These are phyloP conservation scores for Merodon equestris DNA, from an alignment of 2,888 invertebrate genomes.

Conservation along the genomic window DNA sequence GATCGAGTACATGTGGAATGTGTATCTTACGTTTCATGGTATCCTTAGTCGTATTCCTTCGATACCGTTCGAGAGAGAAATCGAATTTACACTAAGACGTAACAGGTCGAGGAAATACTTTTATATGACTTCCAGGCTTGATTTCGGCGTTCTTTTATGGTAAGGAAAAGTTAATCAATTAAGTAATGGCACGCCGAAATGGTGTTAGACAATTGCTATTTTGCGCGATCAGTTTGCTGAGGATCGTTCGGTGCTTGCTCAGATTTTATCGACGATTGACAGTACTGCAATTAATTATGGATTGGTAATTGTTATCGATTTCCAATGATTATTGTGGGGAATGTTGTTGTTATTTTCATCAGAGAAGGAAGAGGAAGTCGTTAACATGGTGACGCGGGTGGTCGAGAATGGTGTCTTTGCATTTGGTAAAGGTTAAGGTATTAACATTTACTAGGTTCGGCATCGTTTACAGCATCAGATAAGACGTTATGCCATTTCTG, in stretches of 20 bases:
- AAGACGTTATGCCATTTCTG: too few relatives aligned
- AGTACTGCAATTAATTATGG: conserved; percentile 42
- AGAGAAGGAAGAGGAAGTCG: too few relatives aligned
- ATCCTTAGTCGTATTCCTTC: conserved; percentile 10
- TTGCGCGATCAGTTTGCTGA: conserved; percentile 3
- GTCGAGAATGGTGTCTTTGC: too few relatives aligned
- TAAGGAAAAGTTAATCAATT: background rate
- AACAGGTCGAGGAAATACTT: conserved; percentile 14
- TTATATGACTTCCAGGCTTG: conserved; percentile 33
- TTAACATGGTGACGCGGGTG: too few relatives aligned
- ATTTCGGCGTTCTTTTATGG: conserved; percentile 33
- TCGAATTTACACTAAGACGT: conserved; percentile 37
- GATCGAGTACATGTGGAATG: background rate
- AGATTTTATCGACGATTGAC: conserved; percentile 52
- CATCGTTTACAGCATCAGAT: too few relatives aligned
- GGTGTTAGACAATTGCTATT: conserved; percentile 6
- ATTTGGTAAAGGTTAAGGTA: too few relatives aligned
- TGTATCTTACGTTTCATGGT: conserved; percentile 53
- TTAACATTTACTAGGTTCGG: too few relatives aligned
- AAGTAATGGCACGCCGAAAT: too few relatives aligned
- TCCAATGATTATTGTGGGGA: too few relatives aligned
- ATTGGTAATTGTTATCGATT: conserved; percentile 37
- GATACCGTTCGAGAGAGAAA: background rate
- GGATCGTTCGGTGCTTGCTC: conserved; percentile 12
- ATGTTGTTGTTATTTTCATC: too few relatives aligned